Percentiles rank a stretch among this genome's conserved stretches.
phyloP scores from a whole-genome alignment of 2,888 invertebrate species.

The Athalia cordata region DNA sequence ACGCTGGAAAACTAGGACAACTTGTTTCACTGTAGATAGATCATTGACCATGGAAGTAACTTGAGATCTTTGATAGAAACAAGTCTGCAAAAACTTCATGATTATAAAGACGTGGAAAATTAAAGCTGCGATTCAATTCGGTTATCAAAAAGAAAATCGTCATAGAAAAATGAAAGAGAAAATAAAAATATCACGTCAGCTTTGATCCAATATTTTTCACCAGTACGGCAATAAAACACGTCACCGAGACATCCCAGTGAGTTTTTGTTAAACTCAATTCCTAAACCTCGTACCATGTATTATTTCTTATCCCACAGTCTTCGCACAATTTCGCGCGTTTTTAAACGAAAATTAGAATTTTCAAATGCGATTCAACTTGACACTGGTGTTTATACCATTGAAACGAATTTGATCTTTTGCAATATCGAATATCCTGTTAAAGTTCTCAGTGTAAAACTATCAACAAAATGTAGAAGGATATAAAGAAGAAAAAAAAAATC shows the following conservation, averaged over 20 bases:
- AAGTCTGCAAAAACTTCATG: no score
- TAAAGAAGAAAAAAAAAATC: background rate
- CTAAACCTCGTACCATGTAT: background rate
- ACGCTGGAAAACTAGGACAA: no score
- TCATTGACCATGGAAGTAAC: background rate
- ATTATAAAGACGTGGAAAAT: no score
- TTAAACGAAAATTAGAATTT: background rate
- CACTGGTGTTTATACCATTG: no score
- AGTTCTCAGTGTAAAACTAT: background rate
- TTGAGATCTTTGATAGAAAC: background rate
- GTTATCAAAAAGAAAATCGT: no score
- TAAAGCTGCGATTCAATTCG: no score
- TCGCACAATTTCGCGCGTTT: conserved; percentile 1
- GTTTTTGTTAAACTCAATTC: conserved; percentile 18
- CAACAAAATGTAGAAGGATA: background rate
- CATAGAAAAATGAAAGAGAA: conserved; percentile 11
- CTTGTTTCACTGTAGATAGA: background rate
- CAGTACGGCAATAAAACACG: conserved; percentile 24
- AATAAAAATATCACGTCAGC: conserved; percentile 19
- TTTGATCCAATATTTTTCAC: conserved; percentile 17
- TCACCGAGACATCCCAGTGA: conserved; percentile 18
- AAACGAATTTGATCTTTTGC: no score
- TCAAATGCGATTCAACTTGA: no score
- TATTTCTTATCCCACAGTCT: background rate
- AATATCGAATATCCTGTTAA: no score